These are phyloP conservation scores for Platycercus adscitus DNA, from an alignment of 2,113 vertebrate species.

Conservation along the genomic window DNA sequence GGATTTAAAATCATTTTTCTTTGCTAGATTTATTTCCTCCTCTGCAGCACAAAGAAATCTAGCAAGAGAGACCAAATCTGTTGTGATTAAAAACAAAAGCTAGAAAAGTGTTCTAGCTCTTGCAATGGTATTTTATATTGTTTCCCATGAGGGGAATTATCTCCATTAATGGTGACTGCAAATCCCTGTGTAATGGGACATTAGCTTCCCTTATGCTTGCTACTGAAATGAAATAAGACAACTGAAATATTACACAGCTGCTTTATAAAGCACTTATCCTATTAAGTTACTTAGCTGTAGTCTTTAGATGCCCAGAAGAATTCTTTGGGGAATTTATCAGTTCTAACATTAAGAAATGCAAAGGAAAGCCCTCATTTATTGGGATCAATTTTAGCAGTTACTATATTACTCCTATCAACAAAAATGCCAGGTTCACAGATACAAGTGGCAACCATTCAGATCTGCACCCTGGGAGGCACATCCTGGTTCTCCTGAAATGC, in stretches of 20 bases:
- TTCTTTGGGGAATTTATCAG: background rate
- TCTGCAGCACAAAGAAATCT: background rate
- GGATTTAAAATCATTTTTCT: background rate
- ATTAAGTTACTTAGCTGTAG: constrained; percentile 6
- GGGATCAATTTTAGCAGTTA: background rate
- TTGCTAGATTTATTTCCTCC: background rate
- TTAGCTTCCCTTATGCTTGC: constrained; percentile 20
- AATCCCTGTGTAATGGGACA: background rate
- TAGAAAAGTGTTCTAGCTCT: background rate
- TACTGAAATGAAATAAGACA: constrained; percentile 40
- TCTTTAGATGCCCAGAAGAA: background rate
- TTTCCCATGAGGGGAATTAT: constrained; percentile 19
- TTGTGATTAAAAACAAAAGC: background rate
- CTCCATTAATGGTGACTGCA: constrained; percentile 11
- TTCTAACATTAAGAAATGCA: background rate
- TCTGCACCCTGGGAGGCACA: background rate
- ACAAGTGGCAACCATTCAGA: background rate
- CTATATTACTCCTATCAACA: background rate
- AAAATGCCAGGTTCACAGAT: background rate
- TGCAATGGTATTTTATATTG: background rate
- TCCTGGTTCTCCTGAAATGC: background rate
- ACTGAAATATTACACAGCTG: constrained; percentile 16
- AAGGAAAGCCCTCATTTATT: background rate
- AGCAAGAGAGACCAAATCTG: background rate
- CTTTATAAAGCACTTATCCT: constrained; percentile 23